These are phyloP conservation scores for Achroia grisella DNA, from an alignment of 1,140 invertebrate species.

Conservation along the genomic window DNA sequence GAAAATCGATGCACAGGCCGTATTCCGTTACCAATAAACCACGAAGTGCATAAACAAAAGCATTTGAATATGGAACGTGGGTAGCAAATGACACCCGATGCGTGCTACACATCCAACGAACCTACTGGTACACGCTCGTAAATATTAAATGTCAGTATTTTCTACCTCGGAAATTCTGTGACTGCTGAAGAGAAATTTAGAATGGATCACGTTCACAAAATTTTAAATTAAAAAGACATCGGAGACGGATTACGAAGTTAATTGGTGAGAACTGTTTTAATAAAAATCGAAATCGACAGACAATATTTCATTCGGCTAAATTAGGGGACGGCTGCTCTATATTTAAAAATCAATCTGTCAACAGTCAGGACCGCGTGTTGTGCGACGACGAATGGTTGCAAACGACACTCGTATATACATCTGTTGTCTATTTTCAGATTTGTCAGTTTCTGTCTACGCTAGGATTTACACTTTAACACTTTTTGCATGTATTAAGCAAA, in stretches of 20 bases:
- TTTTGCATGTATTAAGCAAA: conserved; percentile 13
- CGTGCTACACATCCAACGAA: conserved; percentile 31
- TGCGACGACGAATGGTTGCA: conserved; percentile 59
- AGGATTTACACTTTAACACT: conserved; percentile 57
- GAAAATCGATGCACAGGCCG: conserved; percentile 7
- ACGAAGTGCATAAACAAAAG: conserved; percentile 38
- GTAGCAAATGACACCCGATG: conserved; percentile 29
- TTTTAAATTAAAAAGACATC: conserved; percentile 16
- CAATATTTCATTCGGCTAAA: conserved; percentile 61
- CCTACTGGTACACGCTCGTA: conserved; percentile 24
- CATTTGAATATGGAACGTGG: conserved; percentile 50
- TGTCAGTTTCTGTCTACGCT: conserved; percentile 56
- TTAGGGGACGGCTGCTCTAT: conserved; percentile 60
- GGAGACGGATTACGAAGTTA: neutral
- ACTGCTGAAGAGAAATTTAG: no score
- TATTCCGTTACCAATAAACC: conserved; percentile 32
- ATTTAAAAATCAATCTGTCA: conserved; percentile 69
- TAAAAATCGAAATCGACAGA: conserved; percentile 39
- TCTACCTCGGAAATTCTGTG: neutral
- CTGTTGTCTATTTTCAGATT: conserved; percentile 67
- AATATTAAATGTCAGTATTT: conserved; percentile 20
- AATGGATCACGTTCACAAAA: no score
- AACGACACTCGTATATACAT: conserved; percentile 49
- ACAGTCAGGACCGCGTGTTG: conserved; percentile 60
- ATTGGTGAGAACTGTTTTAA: conserved; percentile 4